phyloP scores from a whole-genome alignment of 2,797 vertebrate species.

The Mycteria americana region DNA sequence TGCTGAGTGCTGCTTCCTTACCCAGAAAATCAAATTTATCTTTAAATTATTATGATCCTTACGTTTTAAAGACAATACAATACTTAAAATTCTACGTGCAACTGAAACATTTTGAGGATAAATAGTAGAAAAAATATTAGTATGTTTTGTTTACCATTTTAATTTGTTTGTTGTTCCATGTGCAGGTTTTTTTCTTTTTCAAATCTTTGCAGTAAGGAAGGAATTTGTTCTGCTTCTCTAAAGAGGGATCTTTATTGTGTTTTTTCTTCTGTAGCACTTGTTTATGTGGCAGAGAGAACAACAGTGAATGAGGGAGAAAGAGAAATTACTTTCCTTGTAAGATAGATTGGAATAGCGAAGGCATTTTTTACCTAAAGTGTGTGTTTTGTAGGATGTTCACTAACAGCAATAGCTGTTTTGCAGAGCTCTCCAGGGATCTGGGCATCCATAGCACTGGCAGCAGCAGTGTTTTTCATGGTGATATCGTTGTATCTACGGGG shows the following conservation, averaged over 20 bases:
- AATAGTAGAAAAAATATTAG: not conserved
- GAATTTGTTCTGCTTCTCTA: not conserved
- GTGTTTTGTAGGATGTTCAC: not conserved
- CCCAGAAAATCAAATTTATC: not conserved
- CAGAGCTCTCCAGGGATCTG: not conserved
- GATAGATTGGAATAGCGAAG: not conserved
- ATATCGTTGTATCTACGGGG: not conserved
- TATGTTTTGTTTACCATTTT: not conserved
- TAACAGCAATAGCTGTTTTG: not conserved
- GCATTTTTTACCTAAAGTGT: not conserved
- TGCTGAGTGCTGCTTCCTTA: not conserved
- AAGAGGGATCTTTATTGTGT: not conserved
- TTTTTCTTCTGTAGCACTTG: not conserved
- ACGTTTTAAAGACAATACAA: not conserved
- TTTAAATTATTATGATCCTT: not conserved
- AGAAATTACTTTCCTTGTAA: not conserved
- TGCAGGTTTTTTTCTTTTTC: not conserved
- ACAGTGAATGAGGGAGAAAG: not conserved
- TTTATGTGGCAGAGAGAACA: constrained; percentile 9
- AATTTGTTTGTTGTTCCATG: not conserved
- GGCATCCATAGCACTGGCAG: not conserved
- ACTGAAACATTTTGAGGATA: not conserved
- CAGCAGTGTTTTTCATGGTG: not conserved
- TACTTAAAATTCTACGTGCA: not conserved
- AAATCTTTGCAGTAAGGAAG: not conserved